Base-by-base conservation (phyloP, 2,113 vertebrate genomes). In the Cyphomyrus discorhynchus region DNA sequence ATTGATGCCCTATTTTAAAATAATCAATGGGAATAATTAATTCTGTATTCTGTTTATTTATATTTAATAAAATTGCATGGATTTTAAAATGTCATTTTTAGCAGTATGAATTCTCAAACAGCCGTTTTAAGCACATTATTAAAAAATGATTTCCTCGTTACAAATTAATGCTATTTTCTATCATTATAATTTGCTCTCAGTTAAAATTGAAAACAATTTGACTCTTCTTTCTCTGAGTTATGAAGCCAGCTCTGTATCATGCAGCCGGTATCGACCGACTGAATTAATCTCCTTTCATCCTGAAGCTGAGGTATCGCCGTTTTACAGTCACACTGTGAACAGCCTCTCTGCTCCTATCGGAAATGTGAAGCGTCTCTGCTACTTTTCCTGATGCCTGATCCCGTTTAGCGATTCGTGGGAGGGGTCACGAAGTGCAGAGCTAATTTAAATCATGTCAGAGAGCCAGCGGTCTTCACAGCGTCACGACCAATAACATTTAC, bases 151-250 rank as follows among this genome's bases (percentile, higher is more conserved):
- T 47, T 84, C 39, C 45, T 45, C 82, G 8, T 47, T 84, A 46
- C 42, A 84, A 84, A 84, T 84, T 46, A 84, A 84, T 80, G 74
- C 35, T 80, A 19, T 80, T 84, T 84, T 84, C 42, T 47, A 45
- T 47, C 8, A 24, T 47, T 24, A 19, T 84, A 84, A 47, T 84
- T n/a, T 47, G 45, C 24, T 47, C 21, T 84, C 82, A 46, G 45
- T 42, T 84, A 84, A 84, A 84, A 84, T 84, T 84, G 77, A 84
- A 21, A 47, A 84, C 21, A 47, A 4, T 84, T 47, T 83, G 80
- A 42, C 39, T 42, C 0, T 47, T n/a, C 39, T 47, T 47, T 21
- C 45, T 13, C 45, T 7, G 80, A 83, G 42, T 83, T 84, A 45
- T 47, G 77, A 47, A 84, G 21, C 9, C 17, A 3, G 6, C 7